Evolutionary conservation across 2,888 invertebrate species (phyloP).

Genomic region (Euzetes globulus): DNA sequence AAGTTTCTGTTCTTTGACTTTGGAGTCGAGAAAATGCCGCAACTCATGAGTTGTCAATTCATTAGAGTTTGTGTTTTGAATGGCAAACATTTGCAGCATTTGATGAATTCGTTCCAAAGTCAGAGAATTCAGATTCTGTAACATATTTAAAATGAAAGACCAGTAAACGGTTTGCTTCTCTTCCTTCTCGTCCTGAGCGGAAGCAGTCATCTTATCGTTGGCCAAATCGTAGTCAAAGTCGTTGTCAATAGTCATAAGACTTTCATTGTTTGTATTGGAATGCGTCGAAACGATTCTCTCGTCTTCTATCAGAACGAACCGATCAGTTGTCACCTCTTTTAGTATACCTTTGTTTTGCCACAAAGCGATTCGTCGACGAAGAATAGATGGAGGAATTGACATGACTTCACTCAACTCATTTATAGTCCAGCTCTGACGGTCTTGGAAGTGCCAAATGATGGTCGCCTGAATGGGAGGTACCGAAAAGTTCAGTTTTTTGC

Average conservation of each 20-base stretch:
- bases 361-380: slow-evolving; percentile 77
- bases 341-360: slow-evolving; percentile 91
- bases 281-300: slow-evolving; percentile 37
- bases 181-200: slow-evolving; percentile 26
- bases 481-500: slow-evolving; percentile 59
- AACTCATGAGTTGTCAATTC: slow-evolving; percentile 83
- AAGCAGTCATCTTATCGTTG: not conserved
- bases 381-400: slow-evolving; percentile 74
- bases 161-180: slow-evolving; percentile 59
- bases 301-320: slow-evolving; percentile 54
- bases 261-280: slow-evolving; percentile 12
- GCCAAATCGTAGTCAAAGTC: slow-evolving; percentile 28
- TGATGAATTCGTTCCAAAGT: slow-evolving; percentile 42
- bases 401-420: slow-evolving; percentile 75
- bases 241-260: not conserved
- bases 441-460: slow-evolving; percentile 85
- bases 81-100: slow-evolving; percentile 50
- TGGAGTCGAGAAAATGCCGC: slow-evolving; percentile 78
- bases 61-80: slow-evolving; percentile 67
- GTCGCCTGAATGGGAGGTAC: slow-evolving; percentile 91
- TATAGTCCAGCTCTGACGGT: slow-evolving; percentile 73
- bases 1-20: slow-evolving; percentile 82
- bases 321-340: slow-evolving; percentile 65
- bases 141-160: slow-evolving; percentile 95
- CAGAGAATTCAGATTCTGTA: slow-evolving; percentile 64